Percentiles rank a stretch among this genome's conserved stretches.
phyloP scores from a whole-genome alignment of 2,888 invertebrate genomes.

The Drosophila testacea region DNA sequence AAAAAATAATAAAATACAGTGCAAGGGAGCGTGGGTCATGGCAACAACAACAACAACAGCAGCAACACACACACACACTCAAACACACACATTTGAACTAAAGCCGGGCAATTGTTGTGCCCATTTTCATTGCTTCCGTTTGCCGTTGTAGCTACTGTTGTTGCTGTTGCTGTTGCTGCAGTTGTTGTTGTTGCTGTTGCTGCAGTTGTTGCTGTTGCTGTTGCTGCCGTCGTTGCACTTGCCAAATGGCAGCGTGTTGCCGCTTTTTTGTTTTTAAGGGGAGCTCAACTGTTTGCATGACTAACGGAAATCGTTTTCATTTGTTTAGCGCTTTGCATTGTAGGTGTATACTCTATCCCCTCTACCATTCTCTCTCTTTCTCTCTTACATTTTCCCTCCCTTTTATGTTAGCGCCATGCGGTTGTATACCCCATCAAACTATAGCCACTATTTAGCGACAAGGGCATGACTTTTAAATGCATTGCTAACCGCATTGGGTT shows the following conservation, averaged over 20 bases:
- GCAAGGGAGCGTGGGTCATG: slow-evolving; percentile 66
- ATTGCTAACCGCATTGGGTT: slow-evolving; percentile 58
- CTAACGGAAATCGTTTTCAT: slow-evolving; percentile 77
- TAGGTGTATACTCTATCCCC: slow-evolving; percentile 25
- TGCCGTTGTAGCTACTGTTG: slow-evolving; percentile 34
- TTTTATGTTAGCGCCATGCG: slow-evolving; percentile 26
- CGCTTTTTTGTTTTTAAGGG: slow-evolving; percentile 32
- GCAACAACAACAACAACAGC: slow-evolving; percentile 52
- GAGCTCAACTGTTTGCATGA: slow-evolving; percentile 69
- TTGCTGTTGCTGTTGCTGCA: slow-evolving; percentile 36
- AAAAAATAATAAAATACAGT: slow-evolving; percentile 33
- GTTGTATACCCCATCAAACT: slow-evolving; percentile 46
- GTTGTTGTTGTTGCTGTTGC: slow-evolving; percentile 32
- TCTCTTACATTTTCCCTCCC: not conserved
- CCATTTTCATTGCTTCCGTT: slow-evolving; percentile 75
- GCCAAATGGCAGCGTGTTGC: slow-evolving; percentile 56
- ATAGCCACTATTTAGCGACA: slow-evolving; percentile 57
- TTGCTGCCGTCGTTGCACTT: slow-evolving; percentile 54
- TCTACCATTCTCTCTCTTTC: not conserved
- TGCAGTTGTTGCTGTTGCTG: slow-evolving; percentile 53
- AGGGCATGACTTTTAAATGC: slow-evolving; percentile 69
- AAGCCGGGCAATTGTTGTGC: slow-evolving; percentile 57
- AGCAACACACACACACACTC: slow-evolving; percentile 30
- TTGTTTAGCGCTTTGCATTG: slow-evolving; percentile 67
- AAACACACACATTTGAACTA: slow-evolving; percentile 18